A percentile compares a stretch with the other conserved stretches of the same genome.
Evolutionary conservation across 2,113 vertebrate genomes (phyloP).

Genomic region (Leucopsar rothschildi): DNA sequence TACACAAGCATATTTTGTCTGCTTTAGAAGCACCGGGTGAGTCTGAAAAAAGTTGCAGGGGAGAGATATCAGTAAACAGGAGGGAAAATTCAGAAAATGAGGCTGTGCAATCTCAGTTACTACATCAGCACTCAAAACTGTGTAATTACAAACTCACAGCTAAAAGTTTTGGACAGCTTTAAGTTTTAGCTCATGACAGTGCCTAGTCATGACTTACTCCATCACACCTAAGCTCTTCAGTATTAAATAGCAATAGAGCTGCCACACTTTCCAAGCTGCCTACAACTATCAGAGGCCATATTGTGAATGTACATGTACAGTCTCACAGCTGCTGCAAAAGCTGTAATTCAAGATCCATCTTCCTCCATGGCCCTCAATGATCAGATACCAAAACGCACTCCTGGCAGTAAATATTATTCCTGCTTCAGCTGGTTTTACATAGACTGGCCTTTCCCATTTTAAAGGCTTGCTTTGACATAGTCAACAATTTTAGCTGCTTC

Average conservation of each 20-base stretch:
- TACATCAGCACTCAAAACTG: neutral
- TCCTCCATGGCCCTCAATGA: neutral
- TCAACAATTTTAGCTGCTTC: neutral
- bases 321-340: neutral
- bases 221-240: neutral
- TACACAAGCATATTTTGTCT: neutral
- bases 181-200: neutral
- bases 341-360: neutral
- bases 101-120: neutral
- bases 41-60: neutral
- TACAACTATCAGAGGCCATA: neutral
- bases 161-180: neutral
- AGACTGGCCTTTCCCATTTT: neutral
- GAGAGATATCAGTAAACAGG: neutral
- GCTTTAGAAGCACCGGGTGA: neutral
- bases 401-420: neutral
- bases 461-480: neutral
- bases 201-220: neutral
- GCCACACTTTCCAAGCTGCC: neutral
- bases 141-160: neutral
- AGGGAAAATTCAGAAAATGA: neutral
- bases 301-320: neutral
- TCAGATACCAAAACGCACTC: neutral
- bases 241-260: neutral
- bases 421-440: neutral